phyloP scores from a whole-genome alignment of 2,888 invertebrate species.

The Agonopterix alstromeriana region DNA sequence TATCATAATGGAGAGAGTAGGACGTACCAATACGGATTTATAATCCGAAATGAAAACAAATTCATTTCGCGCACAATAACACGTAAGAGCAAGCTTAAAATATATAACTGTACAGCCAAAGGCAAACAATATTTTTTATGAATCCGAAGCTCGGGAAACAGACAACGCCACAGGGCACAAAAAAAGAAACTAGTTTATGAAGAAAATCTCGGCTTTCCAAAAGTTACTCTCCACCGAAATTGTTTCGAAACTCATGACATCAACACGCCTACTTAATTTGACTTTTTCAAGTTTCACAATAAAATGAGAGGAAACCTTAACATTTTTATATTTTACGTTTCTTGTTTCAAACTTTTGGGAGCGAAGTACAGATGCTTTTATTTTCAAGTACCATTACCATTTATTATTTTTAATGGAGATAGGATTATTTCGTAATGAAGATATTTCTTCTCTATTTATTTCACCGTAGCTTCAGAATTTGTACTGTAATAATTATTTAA shows the following conservation, averaged over 20 bases:
- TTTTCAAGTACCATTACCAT: conserved; percentile 9
- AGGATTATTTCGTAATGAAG: too few species aligned
- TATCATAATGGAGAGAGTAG: too few species aligned
- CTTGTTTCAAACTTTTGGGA: conserved; percentile 33
- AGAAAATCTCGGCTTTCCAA: conserved; percentile 18
- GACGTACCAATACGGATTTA: too few species aligned
- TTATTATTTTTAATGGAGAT: not conserved
- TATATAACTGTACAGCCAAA: too few species aligned
- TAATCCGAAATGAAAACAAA: too few species aligned
- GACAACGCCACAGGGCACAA: not conserved
- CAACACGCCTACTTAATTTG: conserved; percentile 39
- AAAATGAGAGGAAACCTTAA: conserved; percentile 33
- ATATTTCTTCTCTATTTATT: too few species aligned
- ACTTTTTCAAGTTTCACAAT: conserved; percentile 40
- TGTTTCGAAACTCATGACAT: conserved; percentile 26
- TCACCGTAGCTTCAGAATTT: too few species aligned
- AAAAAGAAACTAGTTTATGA: not conserved
- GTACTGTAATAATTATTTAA: too few species aligned
- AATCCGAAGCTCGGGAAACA: not conserved
- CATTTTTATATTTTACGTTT: conserved; percentile 43
- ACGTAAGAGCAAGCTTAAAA: too few species aligned
- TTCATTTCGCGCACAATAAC: too few species aligned
- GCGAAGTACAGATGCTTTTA: conserved; percentile 28
- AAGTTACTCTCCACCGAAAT: conserved; percentile 23
- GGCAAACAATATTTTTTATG: too few species aligned